Evolutionary conservation across 2,888 invertebrate genomes (phyloP).

Genomic region (Agrotis puta): DNA sequence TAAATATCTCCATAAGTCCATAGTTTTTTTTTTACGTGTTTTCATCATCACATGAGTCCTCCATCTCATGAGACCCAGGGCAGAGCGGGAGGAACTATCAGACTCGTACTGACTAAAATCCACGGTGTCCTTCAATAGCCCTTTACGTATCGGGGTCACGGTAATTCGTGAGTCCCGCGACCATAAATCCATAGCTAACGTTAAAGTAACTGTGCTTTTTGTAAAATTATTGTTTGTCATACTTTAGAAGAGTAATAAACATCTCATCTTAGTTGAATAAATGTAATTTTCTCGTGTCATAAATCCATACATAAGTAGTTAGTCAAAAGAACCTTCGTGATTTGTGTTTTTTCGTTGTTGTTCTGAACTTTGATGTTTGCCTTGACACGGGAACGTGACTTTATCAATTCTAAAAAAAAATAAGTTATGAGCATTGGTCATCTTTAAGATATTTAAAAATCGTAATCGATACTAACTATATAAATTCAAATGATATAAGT

Average conservation of each 20-base stretch:
- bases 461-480: neutral
- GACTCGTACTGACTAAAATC: too few species aligned
- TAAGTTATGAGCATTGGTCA: neutral
- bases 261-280: constrained; percentile 7
- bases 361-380: constrained; percentile 3
- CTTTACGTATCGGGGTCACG: too few species aligned
- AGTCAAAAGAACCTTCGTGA: neutral
- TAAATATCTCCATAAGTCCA: constrained; percentile 41
- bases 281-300: neutral
- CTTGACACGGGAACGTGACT: neutral
- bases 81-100: too few species aligned
- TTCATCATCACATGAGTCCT: too few species aligned
- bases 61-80: too few species aligned
- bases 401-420: neutral
- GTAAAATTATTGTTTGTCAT: neutral
- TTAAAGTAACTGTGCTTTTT: constrained; percentile 17
- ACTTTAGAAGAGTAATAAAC: constrained; percentile 1
- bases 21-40: too few species aligned
- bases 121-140: too few species aligned
- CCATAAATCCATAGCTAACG: constrained; percentile 22
- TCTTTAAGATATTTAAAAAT: neutral
- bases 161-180: too few species aligned
- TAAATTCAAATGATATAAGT: too few species aligned
- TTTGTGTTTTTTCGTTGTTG: neutral
- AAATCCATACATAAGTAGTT: neutral